phyloP scores from a whole-genome alignment of 2,113 vertebrate genomes.

The Pluvialis apricaria region DNA sequence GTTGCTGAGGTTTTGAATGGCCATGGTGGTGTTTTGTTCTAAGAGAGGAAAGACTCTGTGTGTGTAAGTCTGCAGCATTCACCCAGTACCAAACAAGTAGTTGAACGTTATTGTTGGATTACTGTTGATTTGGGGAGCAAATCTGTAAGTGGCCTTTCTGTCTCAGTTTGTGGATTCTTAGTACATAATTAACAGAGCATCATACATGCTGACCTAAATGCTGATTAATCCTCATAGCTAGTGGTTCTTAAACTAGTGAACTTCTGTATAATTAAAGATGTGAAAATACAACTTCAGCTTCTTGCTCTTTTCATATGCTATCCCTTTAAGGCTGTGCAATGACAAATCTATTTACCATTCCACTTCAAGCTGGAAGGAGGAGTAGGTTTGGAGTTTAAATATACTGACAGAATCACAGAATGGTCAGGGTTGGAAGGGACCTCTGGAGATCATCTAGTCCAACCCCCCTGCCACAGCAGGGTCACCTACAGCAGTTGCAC shows the following conservation, averaged over 20 bases:
- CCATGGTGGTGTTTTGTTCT: not conserved
- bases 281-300: not conserved
- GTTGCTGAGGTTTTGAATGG: not conserved
- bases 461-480: no score
- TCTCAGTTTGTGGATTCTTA: not conserved
- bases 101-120: not conserved
- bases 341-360: not conserved
- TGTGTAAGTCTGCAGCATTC: not conserved
- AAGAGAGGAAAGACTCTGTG: not conserved
- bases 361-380: not conserved
- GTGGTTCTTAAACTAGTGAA: not conserved
- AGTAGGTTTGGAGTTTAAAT: not conserved
- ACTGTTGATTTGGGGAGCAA: not conserved
- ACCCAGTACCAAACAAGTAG: not conserved
- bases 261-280: not conserved
- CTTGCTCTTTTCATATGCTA: not conserved
- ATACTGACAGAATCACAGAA: no score
- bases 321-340: not conserved
- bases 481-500: no score
- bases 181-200: not conserved
- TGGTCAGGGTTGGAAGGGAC: no score
- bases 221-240: not conserved
- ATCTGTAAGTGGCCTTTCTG: not conserved
- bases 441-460: no score
- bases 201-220: not conserved